Base-by-base conservation (phyloP, 2,113 vertebrate species). In the Campylorhamphus procurvoides region DNA sequence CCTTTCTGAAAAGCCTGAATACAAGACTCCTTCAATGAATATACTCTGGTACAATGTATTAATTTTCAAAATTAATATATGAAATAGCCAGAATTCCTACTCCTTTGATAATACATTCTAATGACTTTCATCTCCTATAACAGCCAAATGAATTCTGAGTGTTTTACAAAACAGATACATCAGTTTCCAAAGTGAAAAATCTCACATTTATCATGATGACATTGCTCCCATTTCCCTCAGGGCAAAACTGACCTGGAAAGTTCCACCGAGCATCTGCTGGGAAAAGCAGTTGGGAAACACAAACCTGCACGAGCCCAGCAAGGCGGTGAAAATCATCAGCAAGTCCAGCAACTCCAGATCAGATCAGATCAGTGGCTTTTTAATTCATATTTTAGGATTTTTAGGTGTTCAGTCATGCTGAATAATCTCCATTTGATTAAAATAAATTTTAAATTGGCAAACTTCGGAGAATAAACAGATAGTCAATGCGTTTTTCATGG, bases 1-100 rank as follows among this genome's bases (percentile, higher is more conserved):
- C 74, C 89, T 94, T 94, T 72, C 90, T 89, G 79, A 69, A 85
- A 71, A 84, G 49, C 60, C 52, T 77, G 67, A 81, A 73, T 37
- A 62, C 4, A 14, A 76, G 39, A 44, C 15, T 87, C 66, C 18
- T 67, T 67, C 5, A 2, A 77, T 29, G 14, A 94, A 81, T 35
- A 81, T 53, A 39, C 25, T 84, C 16, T 75, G 6, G 8, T 53
- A 59, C 10, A 79, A 85, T 14, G 24, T 56, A 82, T 47, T 87
- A 28, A 59, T 66, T 91, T 90, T 90, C 40, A 49, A 46, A 76
- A 83, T 72, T 47, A 47, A 66, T 44, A 55, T 25, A 60, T 9
- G 84, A 87, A 82, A 82, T 55, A 68, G 7, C 27, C 40, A 91
- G 37, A 87, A 88, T 76, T 81, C 39, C 33, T 60, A 47, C 10